Percentiles rank a stretch among this genome's conserved stretches.
Evolutionary conservation across 2,888 invertebrate species (phyloP).

Genomic region (Bembecia ichneumoniformis): DNA sequence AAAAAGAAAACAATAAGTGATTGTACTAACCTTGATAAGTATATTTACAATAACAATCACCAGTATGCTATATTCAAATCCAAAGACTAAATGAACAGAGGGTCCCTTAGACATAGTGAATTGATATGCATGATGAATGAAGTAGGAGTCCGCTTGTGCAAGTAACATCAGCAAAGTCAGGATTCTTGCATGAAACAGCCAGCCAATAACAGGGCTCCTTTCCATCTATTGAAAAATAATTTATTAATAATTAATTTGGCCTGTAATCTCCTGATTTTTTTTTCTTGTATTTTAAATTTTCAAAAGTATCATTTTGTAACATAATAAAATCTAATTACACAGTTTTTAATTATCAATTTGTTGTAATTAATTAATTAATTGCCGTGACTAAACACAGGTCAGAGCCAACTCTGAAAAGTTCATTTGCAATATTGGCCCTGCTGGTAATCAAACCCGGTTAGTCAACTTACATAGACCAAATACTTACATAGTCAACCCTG

Average conservation of each 20-base stretch:
- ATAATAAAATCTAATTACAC: neutral
- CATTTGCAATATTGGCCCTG: too few species aligned
- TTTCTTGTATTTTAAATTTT: too few species aligned
- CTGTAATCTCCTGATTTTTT: too few species aligned
- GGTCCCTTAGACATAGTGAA: conserved; percentile 94
- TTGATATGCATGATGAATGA: conserved; percentile 94
- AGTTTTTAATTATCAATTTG: neutral
- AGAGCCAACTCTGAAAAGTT: too few species aligned
- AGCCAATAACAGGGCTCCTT: conserved; percentile 96
- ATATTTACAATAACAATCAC: conserved; percentile 94
- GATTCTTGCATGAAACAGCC: conserved; percentile 94
- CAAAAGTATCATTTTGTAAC: neutral
- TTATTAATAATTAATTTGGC: too few species aligned
- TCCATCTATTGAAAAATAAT: conserved; percentile 85
- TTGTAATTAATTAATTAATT: neutral
- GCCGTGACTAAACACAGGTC: neutral
- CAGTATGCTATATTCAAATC: conserved; percentile 98
- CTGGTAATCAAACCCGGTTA: neutral
- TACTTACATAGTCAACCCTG: conserved; percentile 97
- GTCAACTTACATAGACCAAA: neutral
- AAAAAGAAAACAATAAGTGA: neutral
- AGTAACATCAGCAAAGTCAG: conserved; percentile 86
- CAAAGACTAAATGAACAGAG: conserved; percentile 98
- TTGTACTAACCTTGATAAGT: conserved; percentile 84
- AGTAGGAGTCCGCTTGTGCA: conserved; percentile 86